Evolutionary conservation across 1,140 invertebrate genomes (phyloP).

Genomic region (Drosophila rhopaloa): DNA sequence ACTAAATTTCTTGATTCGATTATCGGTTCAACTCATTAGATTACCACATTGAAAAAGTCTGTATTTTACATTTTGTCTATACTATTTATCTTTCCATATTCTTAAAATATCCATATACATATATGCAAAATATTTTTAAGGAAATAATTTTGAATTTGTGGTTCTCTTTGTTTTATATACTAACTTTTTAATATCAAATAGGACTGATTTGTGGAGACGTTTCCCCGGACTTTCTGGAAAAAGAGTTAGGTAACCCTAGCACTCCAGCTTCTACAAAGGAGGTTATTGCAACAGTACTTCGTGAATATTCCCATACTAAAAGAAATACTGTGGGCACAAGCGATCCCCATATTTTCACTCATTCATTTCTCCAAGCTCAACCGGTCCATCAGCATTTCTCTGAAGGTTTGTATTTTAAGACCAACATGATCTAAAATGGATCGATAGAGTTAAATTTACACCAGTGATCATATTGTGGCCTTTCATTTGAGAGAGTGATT

Average conservation of each 20-base stretch:
- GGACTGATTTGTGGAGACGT: conserved; percentile 55
- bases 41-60: too few relatives aligned
- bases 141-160: too few relatives aligned
- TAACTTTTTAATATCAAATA: conserved; percentile 10
- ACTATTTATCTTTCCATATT: too few relatives aligned
- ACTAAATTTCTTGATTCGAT: too few relatives aligned
- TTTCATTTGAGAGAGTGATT: too few relatives aligned
- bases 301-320: conserved; percentile 79
- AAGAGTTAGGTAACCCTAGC: conserved; percentile 90
- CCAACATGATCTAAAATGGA: not conserved
- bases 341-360: conserved; percentile 11
- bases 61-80: too few relatives aligned
- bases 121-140: too few relatives aligned
- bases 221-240: conserved; percentile 86
- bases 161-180: too few relatives aligned
- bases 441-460: too few relatives aligned
- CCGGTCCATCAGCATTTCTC: conserved; percentile 14
- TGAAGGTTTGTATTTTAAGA: conserved; percentile 51
- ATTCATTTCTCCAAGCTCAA: conserved; percentile 33
- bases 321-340: conserved; percentile 29
- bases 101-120: too few relatives aligned
- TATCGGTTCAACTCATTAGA: too few relatives aligned
- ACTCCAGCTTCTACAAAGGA: conserved; percentile 90
- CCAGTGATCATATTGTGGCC: too few relatives aligned
- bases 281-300: conserved; percentile 89